Percentiles rank a stretch among this genome's conserved stretches.
Evolutionary conservation across 2,888 invertebrate species (phyloP).

Genomic region (Drosophila borborema): DNA sequence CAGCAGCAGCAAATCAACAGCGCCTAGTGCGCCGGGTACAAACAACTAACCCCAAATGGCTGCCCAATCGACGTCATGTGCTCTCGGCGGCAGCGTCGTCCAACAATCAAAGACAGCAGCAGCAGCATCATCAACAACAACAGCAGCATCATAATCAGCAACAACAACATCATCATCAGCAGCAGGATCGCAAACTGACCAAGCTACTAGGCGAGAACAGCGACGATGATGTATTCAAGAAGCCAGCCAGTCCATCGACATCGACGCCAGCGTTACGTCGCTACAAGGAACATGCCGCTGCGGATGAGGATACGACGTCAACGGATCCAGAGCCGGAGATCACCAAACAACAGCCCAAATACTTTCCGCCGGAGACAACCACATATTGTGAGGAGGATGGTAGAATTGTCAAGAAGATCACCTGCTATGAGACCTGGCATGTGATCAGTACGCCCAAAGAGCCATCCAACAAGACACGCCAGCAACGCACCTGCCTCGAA

Average conservation of each 20-base stretch:
- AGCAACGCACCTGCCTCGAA: slow-evolving; percentile 79
- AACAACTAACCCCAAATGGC: slow-evolving; percentile 14
- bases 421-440: slow-evolving; percentile 85
- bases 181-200: slow-evolving; percentile 49
- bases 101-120: slow-evolving; percentile 43
- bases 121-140: slow-evolving; percentile 23
- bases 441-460: slow-evolving; percentile 82
- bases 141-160: slow-evolving; percentile 21
- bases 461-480: slow-evolving; percentile 44
- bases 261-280: slow-evolving; percentile 39
- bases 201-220: slow-evolving; percentile 52
- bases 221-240: slow-evolving; percentile 63
- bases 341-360: slow-evolving; percentile 32
- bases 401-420: slow-evolving; percentile 84
- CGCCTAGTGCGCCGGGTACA: slow-evolving; percentile 35
- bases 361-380: slow-evolving; percentile 81
- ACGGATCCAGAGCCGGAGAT: background rate
- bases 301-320: slow-evolving; percentile 10
- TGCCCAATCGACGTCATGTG: slow-evolving; percentile 45
- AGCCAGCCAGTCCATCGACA: slow-evolving; percentile 51
- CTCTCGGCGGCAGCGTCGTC: slow-evolving; percentile 38
- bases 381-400: slow-evolving; percentile 83
- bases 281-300: slow-evolving; percentile 58
- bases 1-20: slow-evolving; percentile 17
- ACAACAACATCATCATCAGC: slow-evolving; percentile 15